phyloP scores from a whole-genome alignment of 2,797 vertebrate genomes.

The Phoxinus dragarum region DNA sequence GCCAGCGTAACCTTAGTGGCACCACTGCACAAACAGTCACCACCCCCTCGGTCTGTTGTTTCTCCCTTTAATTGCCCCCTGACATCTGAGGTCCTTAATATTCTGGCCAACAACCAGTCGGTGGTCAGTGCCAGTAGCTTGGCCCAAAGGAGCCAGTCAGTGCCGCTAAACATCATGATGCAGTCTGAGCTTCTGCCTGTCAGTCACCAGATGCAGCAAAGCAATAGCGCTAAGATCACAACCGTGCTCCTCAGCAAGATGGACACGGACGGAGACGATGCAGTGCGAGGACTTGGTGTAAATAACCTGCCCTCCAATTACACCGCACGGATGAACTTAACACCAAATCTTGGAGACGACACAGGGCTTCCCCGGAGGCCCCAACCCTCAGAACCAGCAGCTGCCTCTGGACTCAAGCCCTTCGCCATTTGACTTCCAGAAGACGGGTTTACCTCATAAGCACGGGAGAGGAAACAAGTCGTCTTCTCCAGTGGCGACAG shows the following conservation, averaged over 20 bases:
- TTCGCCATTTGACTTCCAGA: slow-evolving; percentile 94
- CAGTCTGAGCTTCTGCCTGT: slow-evolving; percentile 91
- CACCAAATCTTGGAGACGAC: slow-evolving; percentile 97
- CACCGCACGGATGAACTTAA: slow-evolving; percentile 98
- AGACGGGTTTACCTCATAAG: slow-evolving; percentile 94
- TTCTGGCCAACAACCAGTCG: slow-evolving; percentile 85
- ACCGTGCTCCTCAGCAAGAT: slow-evolving; percentile 97
- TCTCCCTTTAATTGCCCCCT: slow-evolving; percentile 91
- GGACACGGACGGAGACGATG: slow-evolving; percentile 92
- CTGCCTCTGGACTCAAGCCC: slow-evolving; percentile 86
- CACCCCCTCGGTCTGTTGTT: slow-evolving; percentile 82
- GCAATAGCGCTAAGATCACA: slow-evolving; percentile 92
- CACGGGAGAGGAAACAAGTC: slow-evolving; percentile 85
- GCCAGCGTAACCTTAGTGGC: slow-evolving; percentile 95
- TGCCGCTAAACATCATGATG: slow-evolving; percentile 98
- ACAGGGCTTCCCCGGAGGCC: slow-evolving; percentile 80
- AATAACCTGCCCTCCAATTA: slow-evolving; percentile 98
- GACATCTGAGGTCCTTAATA: slow-evolving; percentile 87
- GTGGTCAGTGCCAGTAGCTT: slow-evolving; percentile 88
- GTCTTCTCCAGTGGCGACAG: slow-evolving; percentile 88
- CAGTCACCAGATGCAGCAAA: slow-evolving; percentile 80
- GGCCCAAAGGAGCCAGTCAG: slow-evolving; percentile 96
- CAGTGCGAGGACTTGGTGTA: slow-evolving; percentile 93
- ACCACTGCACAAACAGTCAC: slow-evolving; percentile 84
- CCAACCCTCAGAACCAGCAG: slow-evolving; percentile 76